Evolutionary conservation across 2,888 invertebrate species (phyloP).

Genomic region (Hololepta plana): DNA sequence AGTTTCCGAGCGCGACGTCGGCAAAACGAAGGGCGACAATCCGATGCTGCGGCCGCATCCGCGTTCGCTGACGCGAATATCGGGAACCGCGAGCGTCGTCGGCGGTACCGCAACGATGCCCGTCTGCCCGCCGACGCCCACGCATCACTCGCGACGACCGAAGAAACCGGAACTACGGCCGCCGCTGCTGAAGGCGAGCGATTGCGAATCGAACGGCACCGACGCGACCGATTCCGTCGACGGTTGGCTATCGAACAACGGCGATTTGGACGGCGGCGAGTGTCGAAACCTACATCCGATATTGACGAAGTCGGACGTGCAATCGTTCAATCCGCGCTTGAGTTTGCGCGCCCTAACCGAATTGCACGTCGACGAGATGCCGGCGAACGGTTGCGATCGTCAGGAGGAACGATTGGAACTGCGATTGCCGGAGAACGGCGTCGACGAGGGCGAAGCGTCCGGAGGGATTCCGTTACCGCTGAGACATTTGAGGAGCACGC

Average conservation of each 20-base stretch:
- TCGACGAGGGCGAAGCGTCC: conserved; percentile 30
- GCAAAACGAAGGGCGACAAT: too few species aligned
- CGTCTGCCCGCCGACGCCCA: conserved; percentile 75
- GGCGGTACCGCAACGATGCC: conserved; percentile 27
- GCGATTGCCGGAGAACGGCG: conserved; percentile 14
- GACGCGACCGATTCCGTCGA: conserved; percentile 3
- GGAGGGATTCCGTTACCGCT: conserved; percentile 36
- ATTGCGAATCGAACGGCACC: conserved; percentile 10
- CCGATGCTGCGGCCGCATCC: background rate
- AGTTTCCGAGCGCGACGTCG: too few species aligned
- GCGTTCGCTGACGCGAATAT: conserved; percentile 21
- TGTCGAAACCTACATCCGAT: too few species aligned
- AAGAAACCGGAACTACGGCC: conserved; percentile 30
- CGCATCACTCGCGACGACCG: conserved; percentile 60
- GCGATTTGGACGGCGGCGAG: too few species aligned
- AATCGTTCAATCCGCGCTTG: conserved; percentile 31
- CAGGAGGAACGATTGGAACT: background rate
- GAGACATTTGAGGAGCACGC: conserved; percentile 51
- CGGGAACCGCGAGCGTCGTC: conserved; percentile 19
- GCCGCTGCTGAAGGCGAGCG: conserved; percentile 35
- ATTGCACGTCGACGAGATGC: conserved; percentile 21
- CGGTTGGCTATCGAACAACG: conserved; percentile 3
- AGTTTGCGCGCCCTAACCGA: conserved; percentile 39
- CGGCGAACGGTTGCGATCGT: conserved; percentile 1
- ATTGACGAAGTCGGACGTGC: too few species aligned